Conservation (phyloP, 2,888 invertebrate species). For the Apantesis nais region DNA sequence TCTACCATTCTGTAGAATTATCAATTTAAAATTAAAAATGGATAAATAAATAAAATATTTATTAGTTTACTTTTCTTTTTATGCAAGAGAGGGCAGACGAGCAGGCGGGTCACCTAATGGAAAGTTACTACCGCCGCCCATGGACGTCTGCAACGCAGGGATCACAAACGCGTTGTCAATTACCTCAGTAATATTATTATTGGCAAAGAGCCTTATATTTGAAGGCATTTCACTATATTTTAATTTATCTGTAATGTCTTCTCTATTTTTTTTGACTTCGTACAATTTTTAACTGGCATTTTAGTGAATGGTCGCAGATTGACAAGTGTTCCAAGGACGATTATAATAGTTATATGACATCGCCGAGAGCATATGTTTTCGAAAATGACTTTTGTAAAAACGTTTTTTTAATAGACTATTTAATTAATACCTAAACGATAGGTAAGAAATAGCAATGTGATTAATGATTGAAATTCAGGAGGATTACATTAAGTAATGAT, state of each 20-base stretch:
- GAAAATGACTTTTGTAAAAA: background rate
- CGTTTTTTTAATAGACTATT: conserved; percentile 4
- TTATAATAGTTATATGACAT: conserved; percentile 5
- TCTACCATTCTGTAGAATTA: background rate
- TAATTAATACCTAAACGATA: conserved; percentile 35
- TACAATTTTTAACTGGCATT: too few relatives aligned
- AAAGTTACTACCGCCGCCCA: too few relatives aligned
- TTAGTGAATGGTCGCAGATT: conserved; percentile 1
- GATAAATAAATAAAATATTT: too few relatives aligned
- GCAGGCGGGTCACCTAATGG: too few relatives aligned
- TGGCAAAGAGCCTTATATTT: too few relatives aligned
- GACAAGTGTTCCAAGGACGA: background rate
- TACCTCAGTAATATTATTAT: too few relatives aligned
- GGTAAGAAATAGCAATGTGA: conserved; percentile 35
- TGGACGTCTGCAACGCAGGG: too few relatives aligned
- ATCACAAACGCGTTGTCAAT: too few relatives aligned
- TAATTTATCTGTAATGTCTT: background rate
- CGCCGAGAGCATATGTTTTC: conserved; percentile 5
- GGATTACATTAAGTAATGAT: conserved; percentile 41
- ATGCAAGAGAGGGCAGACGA: too few relatives aligned
- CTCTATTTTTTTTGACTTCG: background rate
- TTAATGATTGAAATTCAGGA: conserved; percentile 37
- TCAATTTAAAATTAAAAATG: too few relatives aligned
- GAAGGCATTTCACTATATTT: background rate
- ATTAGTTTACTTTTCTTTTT: too few relatives aligned